A percentile compares a stretch with the other conserved stretches of the same genome.
These are phyloP conservation scores for Patella pellucida DNA, from an alignment of 2,888 invertebrate species.

Conservation along the genomic window DNA sequence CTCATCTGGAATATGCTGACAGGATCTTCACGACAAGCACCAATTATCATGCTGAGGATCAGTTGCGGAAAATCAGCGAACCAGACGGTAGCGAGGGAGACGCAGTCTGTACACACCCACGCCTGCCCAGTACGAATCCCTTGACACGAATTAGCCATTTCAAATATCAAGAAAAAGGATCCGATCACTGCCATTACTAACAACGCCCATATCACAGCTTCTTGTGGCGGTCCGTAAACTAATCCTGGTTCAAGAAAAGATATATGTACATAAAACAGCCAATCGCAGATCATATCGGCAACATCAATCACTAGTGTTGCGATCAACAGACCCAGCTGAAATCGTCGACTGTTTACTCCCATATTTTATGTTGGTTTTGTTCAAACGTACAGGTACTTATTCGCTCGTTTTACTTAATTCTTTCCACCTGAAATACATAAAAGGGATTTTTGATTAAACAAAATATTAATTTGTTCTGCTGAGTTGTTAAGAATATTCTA, in stretches of 20 bases:
- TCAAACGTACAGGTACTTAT: too few species aligned
- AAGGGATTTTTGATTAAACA: too few species aligned
- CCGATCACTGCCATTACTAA: conserved; percentile 47
- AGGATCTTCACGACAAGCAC: conserved; percentile 52
- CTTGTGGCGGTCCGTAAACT: conserved; percentile 48
- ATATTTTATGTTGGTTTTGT: too few species aligned
- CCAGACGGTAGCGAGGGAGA: conserved; percentile 46
- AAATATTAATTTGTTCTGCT: too few species aligned
- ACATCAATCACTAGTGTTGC: conserved; percentile 43
- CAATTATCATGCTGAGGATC: conserved; percentile 44
- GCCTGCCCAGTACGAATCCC: conserved; percentile 35
- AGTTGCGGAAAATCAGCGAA: conserved; percentile 45
- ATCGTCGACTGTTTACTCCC: not conserved
- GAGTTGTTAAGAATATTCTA: too few species aligned
- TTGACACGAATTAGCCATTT: conserved; percentile 33
- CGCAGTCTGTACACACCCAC: conserved; percentile 44
- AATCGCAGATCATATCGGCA: conserved; percentile 47
- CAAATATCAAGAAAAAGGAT: conserved; percentile 37
- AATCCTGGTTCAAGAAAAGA: conserved; percentile 42
- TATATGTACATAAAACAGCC: conserved; percentile 50
- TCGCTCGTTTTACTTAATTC: too few species aligned
- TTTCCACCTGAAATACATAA: too few species aligned
- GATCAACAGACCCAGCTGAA: conserved; percentile 34
- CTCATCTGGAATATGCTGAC: conserved; percentile 53
- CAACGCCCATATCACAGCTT: conserved; percentile 30